Conservation (phyloP, 2,888 invertebrate species). For the Polyommatus iphigenia region DNA sequence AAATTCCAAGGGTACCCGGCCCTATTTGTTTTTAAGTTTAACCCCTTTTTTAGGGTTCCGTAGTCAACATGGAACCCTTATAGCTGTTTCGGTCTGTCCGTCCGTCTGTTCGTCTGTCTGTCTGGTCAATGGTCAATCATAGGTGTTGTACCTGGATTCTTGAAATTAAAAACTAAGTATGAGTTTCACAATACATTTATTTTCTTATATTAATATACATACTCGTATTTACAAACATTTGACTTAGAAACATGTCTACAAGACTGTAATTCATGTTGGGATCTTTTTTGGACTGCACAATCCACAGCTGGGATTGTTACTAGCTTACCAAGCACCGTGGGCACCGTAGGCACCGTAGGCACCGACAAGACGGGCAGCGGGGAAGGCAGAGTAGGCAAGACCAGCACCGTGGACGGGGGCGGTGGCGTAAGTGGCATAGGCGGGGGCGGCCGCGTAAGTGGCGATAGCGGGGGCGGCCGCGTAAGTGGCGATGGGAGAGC, state of each 20-base stretch:
- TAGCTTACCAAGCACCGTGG: constrained; percentile 81
- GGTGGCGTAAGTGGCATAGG: constrained; percentile 38
- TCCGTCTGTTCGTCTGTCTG: too few relatives aligned
- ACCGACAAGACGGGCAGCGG: constrained; percentile 61
- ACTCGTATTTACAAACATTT: constrained; percentile 10
- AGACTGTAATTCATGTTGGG: background rate
- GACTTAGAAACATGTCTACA: background rate
- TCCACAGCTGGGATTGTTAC: constrained; percentile 33
- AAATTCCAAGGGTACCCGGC: too few relatives aligned
- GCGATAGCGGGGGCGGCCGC: constrained; percentile 46
- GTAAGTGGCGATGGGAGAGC: constrained; percentile 12
- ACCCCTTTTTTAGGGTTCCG: too few relatives aligned
- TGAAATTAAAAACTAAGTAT: background rate
- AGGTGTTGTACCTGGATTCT: too few relatives aligned
- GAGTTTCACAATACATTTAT: background rate
- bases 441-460: constrained; percentile 42
- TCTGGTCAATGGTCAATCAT: too few relatives aligned
- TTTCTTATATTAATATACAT: background rate
- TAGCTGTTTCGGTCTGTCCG: too few relatives aligned
- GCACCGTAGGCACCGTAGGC: constrained; percentile 77
- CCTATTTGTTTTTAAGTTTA: too few relatives aligned
- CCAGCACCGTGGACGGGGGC: constrained; percentile 63
- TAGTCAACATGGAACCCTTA: too few relatives aligned
- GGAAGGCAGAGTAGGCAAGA: constrained; percentile 71
- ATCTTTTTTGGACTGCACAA: constrained; percentile 27